A percentile compares a stretch with the other conserved stretches of the same genome.
These are phyloP conservation scores for Oryctolagus cuniculus DNA, from an alignment of 2,113 vertebrate genomes.

Conservation along the genomic window DNA sequence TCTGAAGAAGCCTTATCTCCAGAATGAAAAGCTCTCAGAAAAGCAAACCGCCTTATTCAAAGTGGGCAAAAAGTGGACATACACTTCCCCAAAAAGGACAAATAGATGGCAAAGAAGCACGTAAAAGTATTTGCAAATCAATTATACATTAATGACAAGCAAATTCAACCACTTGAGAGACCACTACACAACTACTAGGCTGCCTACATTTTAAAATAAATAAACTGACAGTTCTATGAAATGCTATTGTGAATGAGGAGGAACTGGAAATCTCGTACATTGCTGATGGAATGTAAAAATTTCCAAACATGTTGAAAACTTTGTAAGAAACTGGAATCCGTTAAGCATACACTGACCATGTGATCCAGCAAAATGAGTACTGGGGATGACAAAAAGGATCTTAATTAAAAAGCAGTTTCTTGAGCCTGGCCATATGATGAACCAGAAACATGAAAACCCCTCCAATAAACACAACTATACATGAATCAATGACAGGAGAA, in stretches of 20 bases:
- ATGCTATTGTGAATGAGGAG: background rate
- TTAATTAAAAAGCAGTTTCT: background rate
- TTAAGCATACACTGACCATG: background rate
- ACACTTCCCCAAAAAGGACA: background rate
- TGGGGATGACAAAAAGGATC: background rate
- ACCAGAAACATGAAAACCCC: background rate
- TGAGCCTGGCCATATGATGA: background rate
- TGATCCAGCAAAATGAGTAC: background rate
- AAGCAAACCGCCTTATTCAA: background rate
- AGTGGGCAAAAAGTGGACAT: background rate
- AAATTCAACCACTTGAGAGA: background rate
- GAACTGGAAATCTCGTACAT: background rate
- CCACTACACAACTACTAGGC: background rate
- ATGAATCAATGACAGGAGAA: background rate
- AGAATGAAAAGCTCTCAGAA: conserved; percentile 22
- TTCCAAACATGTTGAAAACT: background rate
- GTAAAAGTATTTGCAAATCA: background rate
- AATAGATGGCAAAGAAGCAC: background rate
- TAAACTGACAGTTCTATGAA: background rate
- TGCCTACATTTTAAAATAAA: background rate
- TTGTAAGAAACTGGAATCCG: too few species aligned
- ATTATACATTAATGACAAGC: background rate
- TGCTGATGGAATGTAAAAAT: background rate
- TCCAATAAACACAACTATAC: conserved; percentile 17
- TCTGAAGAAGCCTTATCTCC: conserved; percentile 7